These are phyloP conservation scores for Troides helena DNA, from an alignment of 2,888 invertebrate genomes.

Conservation along the genomic window DNA sequence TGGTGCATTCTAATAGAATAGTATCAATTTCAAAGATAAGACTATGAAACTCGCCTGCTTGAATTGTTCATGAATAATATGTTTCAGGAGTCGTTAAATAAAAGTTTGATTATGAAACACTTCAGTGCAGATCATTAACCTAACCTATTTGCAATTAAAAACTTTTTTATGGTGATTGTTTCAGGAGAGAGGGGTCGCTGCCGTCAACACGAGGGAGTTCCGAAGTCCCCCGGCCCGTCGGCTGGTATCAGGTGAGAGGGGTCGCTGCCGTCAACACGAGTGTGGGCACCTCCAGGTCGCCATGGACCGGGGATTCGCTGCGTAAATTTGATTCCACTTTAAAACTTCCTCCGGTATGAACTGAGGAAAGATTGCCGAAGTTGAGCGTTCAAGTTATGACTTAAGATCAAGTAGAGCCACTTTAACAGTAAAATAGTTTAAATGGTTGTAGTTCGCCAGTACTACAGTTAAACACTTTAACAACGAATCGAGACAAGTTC, in stretches of 20 bases:
- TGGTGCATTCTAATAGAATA: too few species aligned
- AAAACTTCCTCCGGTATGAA: constrained; percentile 9
- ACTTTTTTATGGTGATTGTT: not conserved
- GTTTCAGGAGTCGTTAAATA: too few species aligned
- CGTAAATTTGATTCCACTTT: constrained; percentile 12
- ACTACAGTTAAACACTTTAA: too few species aligned
- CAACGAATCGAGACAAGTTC: too few species aligned
- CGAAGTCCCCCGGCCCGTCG: not conserved
- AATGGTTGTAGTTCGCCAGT: too few species aligned
- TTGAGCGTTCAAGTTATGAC: not conserved
- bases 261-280: not conserved
- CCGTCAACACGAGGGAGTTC: constrained; percentile 10
- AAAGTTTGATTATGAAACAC: too few species aligned
- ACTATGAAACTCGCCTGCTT: too few species aligned
- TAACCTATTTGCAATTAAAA: constrained; percentile 34
- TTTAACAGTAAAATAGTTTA: too few species aligned
- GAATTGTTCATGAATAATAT: too few species aligned
- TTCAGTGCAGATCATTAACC: constrained; percentile 34
- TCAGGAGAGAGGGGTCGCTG: not conserved
- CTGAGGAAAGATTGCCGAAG: not conserved
- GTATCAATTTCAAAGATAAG: too few species aligned
- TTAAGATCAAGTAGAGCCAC: not conserved
- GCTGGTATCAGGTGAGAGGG: not conserved
- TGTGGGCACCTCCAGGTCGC: constrained; percentile 4
- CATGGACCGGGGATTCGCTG: not conserved